Percentiles rank a stretch among this genome's conserved stretches.
Conservation (phyloP, 2,797 vertebrate genomes). For the Acropternis orthonyx region DNA sequence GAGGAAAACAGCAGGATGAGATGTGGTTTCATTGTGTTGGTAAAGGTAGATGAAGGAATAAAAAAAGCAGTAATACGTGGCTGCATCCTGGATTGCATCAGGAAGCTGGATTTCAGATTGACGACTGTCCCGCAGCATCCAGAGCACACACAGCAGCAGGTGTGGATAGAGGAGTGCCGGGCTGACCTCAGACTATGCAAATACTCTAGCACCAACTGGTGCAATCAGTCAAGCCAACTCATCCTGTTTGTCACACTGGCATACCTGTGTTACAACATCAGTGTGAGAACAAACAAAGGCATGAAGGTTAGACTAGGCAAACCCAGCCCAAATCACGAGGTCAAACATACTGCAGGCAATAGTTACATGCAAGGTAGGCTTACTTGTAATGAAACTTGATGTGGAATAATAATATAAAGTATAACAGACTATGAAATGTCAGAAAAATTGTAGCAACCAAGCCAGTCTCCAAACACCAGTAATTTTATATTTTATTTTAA, state of each 20-base stretch:
- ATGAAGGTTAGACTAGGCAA: background rate
- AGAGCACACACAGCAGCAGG: background rate
- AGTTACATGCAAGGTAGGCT: background rate
- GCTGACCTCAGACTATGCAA: background rate
- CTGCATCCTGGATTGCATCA: background rate
- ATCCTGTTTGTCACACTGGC: background rate
- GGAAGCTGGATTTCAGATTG: background rate
- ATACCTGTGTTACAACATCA: background rate
- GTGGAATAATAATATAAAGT: background rate
- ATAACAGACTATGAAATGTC: background rate
- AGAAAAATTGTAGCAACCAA: background rate
- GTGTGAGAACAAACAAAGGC: background rate
- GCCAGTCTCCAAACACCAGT: background rate
- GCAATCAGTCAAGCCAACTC: background rate
- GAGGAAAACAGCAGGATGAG: background rate
- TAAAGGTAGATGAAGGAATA: background rate
- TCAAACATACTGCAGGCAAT: background rate
- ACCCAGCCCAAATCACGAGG: background rate
- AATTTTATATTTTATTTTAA: background rate
- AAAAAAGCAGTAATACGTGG: background rate
- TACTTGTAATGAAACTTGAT: background rate
- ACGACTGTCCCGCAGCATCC: background rate
- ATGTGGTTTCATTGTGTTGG: background rate
- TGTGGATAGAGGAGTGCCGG: background rate
- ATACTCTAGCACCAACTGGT: background rate